Evolutionary conservation across 2,113 vertebrate species (phyloP), one percentile per base, ranked within the genome.

Genomic region (Pseudorasbora parva): DNA sequence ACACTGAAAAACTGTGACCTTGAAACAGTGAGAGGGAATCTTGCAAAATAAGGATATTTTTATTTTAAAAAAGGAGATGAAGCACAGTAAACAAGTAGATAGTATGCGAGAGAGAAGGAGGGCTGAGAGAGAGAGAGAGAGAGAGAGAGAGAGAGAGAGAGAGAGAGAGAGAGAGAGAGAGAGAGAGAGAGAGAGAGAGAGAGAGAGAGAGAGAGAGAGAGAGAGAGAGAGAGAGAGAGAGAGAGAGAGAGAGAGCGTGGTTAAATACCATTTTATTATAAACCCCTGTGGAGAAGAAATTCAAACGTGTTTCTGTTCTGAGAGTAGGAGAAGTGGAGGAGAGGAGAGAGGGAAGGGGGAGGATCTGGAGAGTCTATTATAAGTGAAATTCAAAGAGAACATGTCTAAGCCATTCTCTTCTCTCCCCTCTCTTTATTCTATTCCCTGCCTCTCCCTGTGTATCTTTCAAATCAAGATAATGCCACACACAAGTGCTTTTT

Each of bases 231-330:
- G 45, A 45, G 43, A 73, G 80, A 49, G 56, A 82, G 49, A 80
- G 79, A n/a, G 41, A 79, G 75, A 1, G 57, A 86, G 84, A 87
- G 85, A 85, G 84, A 76, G 86, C 83, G 87, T 87, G 73, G 89
- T 92, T 93, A 92, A 93, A 93, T 91, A 91, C 89, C 83, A 88
- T 92, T 92, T 93, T 89, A 91, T 88, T 90, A 86, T 88, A 86
- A 90, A 66, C 85, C 88, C 88, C 91, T 6, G 76, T 84, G 90
- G 90, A 90, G 89, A 86, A 78, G 54, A 73, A 84, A 89, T 90
- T 90, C 79, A 87, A 86, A 90, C 77, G 82, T 80, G 84, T 74
- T 86, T 88, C 82, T 69, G 75, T 77, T 85, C 86, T 81, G 90
- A 90, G 86, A 59, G 74, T 85, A 84, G 87, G 85, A 87, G 30